Evolutionary conservation across 1,140 invertebrate genomes (phyloP).

Genomic region (Euura lappo): DNA sequence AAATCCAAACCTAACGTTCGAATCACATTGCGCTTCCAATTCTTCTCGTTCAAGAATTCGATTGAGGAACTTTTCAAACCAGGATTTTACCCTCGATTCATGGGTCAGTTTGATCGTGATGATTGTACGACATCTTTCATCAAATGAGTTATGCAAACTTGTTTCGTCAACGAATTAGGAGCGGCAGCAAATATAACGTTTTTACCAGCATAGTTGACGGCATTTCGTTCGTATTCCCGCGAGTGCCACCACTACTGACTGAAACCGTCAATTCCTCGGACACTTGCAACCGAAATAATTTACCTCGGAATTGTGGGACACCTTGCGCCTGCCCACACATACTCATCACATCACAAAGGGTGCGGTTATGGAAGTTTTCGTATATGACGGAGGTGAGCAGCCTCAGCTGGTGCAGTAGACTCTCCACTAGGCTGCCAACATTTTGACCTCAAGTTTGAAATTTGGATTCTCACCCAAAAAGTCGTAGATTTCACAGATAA

Average conservation of each 20-base stretch:
- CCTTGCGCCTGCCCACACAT: conserved; percentile 62
- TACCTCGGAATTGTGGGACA: conserved; percentile 49
- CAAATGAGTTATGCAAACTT: too few species aligned
- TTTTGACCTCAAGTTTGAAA: too few species aligned
- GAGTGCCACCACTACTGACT: conserved; percentile 59
- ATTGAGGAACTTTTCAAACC: conserved; percentile 72
- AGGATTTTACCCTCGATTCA: conserved; percentile 75
- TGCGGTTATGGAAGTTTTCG: conserved; percentile 62
- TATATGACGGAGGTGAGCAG: conserved; percentile 63
- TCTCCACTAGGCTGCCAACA: too few species aligned
- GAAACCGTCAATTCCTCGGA: conserved; percentile 52
- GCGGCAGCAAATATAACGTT: neutral
- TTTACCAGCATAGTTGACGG: conserved; percentile 49
- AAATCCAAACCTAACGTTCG: conserved; percentile 75
- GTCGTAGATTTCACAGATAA: too few species aligned
- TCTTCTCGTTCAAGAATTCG: conserved; percentile 71
- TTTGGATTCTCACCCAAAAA: too few species aligned
- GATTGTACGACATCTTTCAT: too few species aligned
- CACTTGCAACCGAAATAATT: conserved; percentile 57
- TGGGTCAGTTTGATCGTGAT: conserved; percentile 60
- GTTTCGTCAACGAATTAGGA: too few species aligned
- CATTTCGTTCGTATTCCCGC: conserved; percentile 55
- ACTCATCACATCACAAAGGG: conserved; percentile 58
- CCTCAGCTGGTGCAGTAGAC: too few species aligned
- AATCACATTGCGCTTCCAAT: conserved; percentile 79